phyloP scores from a whole-genome alignment of 2,888 invertebrate species.

The Drosophila villosipedis region DNA sequence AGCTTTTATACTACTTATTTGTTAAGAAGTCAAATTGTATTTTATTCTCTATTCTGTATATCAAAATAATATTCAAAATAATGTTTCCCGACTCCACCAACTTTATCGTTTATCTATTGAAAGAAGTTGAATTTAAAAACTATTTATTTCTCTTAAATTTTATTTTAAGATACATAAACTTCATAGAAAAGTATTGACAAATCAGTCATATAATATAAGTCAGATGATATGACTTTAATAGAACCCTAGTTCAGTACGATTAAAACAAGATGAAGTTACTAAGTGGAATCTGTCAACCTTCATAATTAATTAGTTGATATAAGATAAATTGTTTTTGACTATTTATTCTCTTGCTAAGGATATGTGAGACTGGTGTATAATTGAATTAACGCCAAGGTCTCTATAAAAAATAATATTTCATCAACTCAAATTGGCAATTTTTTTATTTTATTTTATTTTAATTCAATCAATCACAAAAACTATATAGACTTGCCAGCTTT shows the following conservation, averaged over 20 bases:
- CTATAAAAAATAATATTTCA: too few relatives aligned
- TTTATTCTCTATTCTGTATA: not conserved
- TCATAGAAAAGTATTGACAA: not conserved
- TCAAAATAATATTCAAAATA: not conserved
- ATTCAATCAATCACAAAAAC: not conserved
- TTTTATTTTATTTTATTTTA: not conserved
- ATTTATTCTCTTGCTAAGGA: too few relatives aligned
- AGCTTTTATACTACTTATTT: too few relatives aligned
- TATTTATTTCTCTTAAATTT: too few relatives aligned
- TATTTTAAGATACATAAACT: too few relatives aligned
- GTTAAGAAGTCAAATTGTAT: not conserved
- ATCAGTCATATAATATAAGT: not conserved
- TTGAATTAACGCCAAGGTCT: too few relatives aligned
- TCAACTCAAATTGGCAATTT: not conserved
- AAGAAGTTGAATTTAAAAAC: too few relatives aligned
- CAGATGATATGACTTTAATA: not conserved
- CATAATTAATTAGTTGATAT: not conserved
- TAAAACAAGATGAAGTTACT: not conserved
- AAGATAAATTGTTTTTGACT: not conserved
- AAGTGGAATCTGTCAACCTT: not conserved
- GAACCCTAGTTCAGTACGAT: not conserved
- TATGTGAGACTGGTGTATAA: too few relatives aligned
- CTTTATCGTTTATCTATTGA: too few relatives aligned
- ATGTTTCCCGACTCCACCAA: not conserved
- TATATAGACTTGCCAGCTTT: not conserved